A percentile compares a stretch with the other conserved stretches of the same genome.
These are phyloP conservation scores for Struthio camelus DNA, from an alignment of 2,113 vertebrate species.

Conservation along the genomic window DNA sequence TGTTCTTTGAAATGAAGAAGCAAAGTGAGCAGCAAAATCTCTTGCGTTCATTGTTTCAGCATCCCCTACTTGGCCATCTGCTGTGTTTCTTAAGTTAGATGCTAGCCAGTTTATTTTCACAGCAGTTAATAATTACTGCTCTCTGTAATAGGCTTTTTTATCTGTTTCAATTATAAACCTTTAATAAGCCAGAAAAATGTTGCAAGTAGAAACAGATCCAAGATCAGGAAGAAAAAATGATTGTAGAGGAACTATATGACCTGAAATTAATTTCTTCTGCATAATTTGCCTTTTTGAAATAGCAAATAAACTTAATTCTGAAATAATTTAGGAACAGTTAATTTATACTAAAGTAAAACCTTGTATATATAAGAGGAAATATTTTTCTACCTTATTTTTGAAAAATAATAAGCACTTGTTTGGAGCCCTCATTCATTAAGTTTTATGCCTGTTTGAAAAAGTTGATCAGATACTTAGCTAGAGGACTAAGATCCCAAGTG, in stretches of 20 bases:
- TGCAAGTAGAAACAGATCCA: conserved; percentile 28
- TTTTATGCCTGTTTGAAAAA: not conserved
- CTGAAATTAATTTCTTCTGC: not conserved
- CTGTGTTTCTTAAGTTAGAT: conserved; percentile 71
- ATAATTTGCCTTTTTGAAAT: not conserved
- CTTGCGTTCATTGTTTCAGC: conserved; percentile 33
- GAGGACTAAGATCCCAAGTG: not conserved
- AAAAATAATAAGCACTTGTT: not conserved
- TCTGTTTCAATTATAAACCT: not conserved
- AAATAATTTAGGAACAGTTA: not conserved
- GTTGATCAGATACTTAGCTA: not conserved
- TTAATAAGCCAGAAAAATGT: conserved; percentile 12
- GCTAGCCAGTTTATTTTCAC: conserved; percentile 51
- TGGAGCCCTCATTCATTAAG: not conserved
- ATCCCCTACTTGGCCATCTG: conserved; percentile 61
- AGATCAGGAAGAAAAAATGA: not conserved
- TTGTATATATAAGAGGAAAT: not conserved
- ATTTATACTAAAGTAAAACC: not conserved
- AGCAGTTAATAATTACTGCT: not conserved
- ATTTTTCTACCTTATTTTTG: not conserved
- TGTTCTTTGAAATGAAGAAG: not conserved
- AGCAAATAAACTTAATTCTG: not conserved
- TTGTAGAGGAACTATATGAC: not conserved
- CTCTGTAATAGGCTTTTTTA: conserved; percentile 14
- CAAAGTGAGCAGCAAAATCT: not conserved